Evolutionary conservation across 2,888 invertebrate species (phyloP).

Genomic region (Keiferia lycopersicella): DNA sequence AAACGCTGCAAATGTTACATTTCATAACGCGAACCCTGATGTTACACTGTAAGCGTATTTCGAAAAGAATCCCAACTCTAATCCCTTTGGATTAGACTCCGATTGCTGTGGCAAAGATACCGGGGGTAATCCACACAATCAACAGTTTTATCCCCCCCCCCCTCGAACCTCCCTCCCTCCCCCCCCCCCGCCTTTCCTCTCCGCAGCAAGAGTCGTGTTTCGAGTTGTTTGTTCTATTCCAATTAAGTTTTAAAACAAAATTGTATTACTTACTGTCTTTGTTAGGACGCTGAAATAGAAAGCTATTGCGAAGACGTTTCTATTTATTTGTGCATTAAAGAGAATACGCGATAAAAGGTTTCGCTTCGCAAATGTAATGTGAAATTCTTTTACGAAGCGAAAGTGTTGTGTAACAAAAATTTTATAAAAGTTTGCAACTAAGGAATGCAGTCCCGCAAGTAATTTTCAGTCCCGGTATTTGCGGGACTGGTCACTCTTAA

Average conservation of each 20-base stretch:
- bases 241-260: conserved; percentile 20
- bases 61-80: not conserved
- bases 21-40: conserved; percentile 8
- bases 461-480: too few relatives aligned
- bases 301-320: not conserved
- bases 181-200: not conserved
- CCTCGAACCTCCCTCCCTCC: not conserved
- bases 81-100: conserved; percentile 4
- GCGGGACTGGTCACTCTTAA: too few relatives aligned
- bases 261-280: conserved; percentile 19
- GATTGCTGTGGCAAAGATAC: conserved; percentile 1
- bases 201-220: conserved; percentile 10
- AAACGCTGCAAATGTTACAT: conserved; percentile 12
- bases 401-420: too few relatives aligned
- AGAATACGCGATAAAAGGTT: not conserved
- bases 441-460: too few relatives aligned
- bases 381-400: too few relatives aligned
- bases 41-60: not conserved
- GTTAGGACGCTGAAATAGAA: conserved; percentile 1
- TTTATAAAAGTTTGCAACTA: too few relatives aligned
- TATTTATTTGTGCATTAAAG: not conserved
- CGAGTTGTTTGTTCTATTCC: conserved; percentile 15
- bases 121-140: conserved; percentile 15
- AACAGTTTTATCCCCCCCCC: conserved; percentile 3
- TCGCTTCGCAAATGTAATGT: too few relatives aligned